These are phyloP conservation scores for Amphipyra berbera DNA, from an alignment of 2,888 invertebrate species.

Conservation along the genomic window DNA sequence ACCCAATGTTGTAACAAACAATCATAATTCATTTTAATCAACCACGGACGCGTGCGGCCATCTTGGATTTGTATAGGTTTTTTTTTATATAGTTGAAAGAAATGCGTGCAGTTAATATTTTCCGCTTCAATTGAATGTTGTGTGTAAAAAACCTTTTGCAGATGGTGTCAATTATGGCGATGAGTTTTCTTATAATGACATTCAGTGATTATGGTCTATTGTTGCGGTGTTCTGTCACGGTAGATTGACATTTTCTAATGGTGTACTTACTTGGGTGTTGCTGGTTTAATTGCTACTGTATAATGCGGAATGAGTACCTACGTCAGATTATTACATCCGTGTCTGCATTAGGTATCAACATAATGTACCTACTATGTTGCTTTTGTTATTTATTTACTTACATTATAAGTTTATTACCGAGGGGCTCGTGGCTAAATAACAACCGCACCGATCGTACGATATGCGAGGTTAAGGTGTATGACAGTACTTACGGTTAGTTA, in stretches of 20 bases:
- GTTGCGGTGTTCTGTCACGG: conserved; percentile 61
- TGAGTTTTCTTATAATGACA: conserved; percentile 67
- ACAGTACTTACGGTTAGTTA: too few species aligned
- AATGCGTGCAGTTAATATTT: conserved; percentile 84
- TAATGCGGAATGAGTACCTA: conserved; percentile 15
- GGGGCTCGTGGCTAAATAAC: too few species aligned
- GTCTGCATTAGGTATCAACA: neutral
- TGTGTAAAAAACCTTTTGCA: conserved; percentile 67
- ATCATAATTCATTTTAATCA: conserved; percentile 81
- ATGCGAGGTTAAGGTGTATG: too few species aligned
- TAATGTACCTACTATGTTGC: too few species aligned
- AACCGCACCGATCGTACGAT: too few species aligned
- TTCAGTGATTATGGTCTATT: conserved; percentile 61
- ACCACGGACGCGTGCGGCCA: conserved; percentile 68
- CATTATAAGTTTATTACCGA: too few species aligned
- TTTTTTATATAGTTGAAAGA: conserved; percentile 66
- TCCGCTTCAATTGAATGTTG: conserved; percentile 72
- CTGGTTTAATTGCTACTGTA: conserved; percentile 25
- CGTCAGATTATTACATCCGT: conserved; percentile 26
- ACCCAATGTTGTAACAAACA: conserved; percentile 75
- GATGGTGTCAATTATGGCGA: conserved; percentile 74
- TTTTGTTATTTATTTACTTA: too few species aligned
- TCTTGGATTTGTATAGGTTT: conserved; percentile 54
- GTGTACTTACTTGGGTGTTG: conserved; percentile 24
- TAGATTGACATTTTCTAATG: conserved; percentile 55